A percentile compares a stretch with the other conserved stretches of the same genome.
Conservation (phyloP, 2,797 vertebrate species). For the Todus mexicanus region DNA sequence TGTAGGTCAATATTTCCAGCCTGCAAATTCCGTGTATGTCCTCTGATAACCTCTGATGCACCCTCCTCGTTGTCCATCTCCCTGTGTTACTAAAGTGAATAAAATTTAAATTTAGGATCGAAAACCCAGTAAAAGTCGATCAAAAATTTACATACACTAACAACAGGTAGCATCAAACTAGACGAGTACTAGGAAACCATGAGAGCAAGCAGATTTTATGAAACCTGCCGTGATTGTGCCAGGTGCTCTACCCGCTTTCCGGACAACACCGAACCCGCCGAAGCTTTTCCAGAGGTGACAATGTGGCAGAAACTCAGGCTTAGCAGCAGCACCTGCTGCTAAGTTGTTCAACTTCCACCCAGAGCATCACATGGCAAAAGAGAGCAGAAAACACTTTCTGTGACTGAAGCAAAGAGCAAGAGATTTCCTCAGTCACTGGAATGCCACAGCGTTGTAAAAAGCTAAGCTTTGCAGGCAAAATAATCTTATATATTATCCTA, state of each 20-base stretch:
- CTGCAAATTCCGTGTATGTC: background rate
- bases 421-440: background rate
- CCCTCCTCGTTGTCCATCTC: background rate
- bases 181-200: background rate
- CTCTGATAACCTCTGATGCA: background rate
- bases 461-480: background rate
- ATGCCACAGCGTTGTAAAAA: background rate
- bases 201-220: background rate
- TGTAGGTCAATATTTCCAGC: background rate
- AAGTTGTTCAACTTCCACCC: background rate
- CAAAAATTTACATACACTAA: background rate
- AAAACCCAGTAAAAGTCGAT: background rate
- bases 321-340: background rate
- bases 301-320: background rate
- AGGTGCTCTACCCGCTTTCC: background rate
- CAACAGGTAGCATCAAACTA: background rate
- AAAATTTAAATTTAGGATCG: background rate
- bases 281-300: background rate
- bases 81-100: rapidly evolving
- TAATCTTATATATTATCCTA: background rate
- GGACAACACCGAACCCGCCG: rapidly evolving
- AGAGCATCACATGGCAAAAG: background rate
- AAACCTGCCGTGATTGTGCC: background rate
- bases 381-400: background rate
- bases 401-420: background rate